These are phyloP conservation scores for Sphaerophoria taeniata DNA, from an alignment of 2,888 invertebrate genomes.

Conservation along the genomic window DNA sequence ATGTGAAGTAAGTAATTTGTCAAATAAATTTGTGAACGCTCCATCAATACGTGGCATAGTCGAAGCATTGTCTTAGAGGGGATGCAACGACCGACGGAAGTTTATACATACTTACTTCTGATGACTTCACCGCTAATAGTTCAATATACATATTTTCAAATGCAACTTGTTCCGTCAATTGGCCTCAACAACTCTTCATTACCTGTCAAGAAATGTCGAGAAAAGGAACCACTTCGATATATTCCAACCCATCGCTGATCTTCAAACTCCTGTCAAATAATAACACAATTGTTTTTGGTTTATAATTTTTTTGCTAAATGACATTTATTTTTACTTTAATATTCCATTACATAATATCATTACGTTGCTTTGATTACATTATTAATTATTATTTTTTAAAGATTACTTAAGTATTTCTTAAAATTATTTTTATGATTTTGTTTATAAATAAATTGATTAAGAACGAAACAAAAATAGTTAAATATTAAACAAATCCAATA, in stretches of 20 bases:
- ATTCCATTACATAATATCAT: constrained; percentile 73
- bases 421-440: constrained; percentile 31
- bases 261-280: not conserved
- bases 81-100: too few relatives aligned
- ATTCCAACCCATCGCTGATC: not conserved
- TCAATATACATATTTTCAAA: too few relatives aligned
- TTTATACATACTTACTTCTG: too few relatives aligned
- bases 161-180: too few relatives aligned
- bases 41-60: too few relatives aligned
- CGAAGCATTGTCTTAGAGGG: too few relatives aligned
- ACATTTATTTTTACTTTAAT: constrained; percentile 67
- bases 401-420: constrained; percentile 25
- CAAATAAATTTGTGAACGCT: too few relatives aligned
- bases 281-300: constrained; percentile 10
- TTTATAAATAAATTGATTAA: constrained; percentile 44
- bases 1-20: too few relatives aligned
- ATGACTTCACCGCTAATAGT: too few relatives aligned
- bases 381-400: constrained; percentile 20
- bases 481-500: constrained; percentile 1
- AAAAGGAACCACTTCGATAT: not conserved
- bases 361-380: constrained; percentile 51
- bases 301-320: constrained; percentile 65
- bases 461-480: constrained; percentile 1
- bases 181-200: too few relatives aligned
- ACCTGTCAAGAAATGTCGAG: not conserved